Conservation (phyloP, 2,888 invertebrate genomes). For the Chydorus sphaericus region DNA sequence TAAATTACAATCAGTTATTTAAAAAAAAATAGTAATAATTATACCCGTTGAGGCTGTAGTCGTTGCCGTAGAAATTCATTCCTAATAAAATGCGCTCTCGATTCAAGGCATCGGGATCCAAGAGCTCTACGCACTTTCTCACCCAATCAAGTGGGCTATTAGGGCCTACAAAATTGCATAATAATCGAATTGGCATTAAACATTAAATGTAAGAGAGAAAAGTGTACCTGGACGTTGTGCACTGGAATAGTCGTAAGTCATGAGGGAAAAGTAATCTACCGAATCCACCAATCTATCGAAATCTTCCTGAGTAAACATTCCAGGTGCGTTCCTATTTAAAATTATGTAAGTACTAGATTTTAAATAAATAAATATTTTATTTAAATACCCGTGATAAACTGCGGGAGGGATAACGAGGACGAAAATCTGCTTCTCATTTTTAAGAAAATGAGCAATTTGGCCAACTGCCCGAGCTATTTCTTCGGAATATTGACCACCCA, state of each 20-base stretch:
- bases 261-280: slow-evolving; percentile 78
- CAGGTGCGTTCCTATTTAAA: slow-evolving; percentile 26
- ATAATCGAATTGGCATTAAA: background rate
- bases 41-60: slow-evolving; percentile 61
- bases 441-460: slow-evolving; percentile 19
- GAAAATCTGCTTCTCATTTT: slow-evolving; percentile 19
- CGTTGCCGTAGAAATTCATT: slow-evolving; percentile 85
- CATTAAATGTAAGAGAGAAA: background rate
- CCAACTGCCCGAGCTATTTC: slow-evolving; percentile 4
- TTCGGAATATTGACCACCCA: slow-evolving; percentile 47
- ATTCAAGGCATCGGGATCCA: slow-evolving; percentile 47
- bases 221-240: slow-evolving; percentile 54
- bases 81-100: slow-evolving; percentile 70
- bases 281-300: slow-evolving; percentile 60
- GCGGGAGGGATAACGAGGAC: slow-evolving; percentile 71
- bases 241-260: slow-evolving; percentile 89
- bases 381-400: slow-evolving; percentile 22
- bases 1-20: too few relatives aligned
- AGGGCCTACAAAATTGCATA: slow-evolving; percentile 43
- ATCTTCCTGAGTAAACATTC: slow-evolving; percentile 55
- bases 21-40: too few relatives aligned
- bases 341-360: background rate
- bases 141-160: slow-evolving; percentile 81
- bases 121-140: slow-evolving; percentile 51
- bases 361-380: background rate